phyloP scores from a whole-genome alignment of 1,140 invertebrate species.

The Drosophila neocordata region DNA sequence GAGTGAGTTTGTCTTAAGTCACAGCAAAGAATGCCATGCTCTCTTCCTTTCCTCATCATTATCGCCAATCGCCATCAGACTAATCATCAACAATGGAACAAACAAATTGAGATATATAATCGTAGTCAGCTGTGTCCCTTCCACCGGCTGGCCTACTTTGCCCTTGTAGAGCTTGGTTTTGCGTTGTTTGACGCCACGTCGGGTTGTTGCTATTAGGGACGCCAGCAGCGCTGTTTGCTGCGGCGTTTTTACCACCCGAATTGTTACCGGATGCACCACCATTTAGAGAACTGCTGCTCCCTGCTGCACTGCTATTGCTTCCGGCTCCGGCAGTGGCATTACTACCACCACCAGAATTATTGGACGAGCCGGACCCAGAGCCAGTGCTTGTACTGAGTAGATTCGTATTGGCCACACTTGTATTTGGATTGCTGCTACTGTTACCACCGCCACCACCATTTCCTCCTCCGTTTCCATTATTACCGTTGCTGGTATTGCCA shows the following conservation, averaged over 20 bases:
- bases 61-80: constrained; percentile 33
- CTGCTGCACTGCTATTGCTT: constrained; percentile 16
- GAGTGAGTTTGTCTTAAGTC: constrained; percentile 37
- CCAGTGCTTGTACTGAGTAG: constrained; percentile 36
- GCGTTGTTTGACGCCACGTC: constrained; percentile 69
- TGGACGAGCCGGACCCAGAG: constrained; percentile 18
- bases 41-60: background rate
- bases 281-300: constrained; percentile 37
- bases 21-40: constrained; percentile 43
- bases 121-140: constrained; percentile 73
- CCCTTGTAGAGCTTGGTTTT: constrained; percentile 67
- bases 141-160: constrained; percentile 73
- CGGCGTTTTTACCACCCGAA: constrained; percentile 28
- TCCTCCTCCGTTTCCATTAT: constrained; percentile 31
- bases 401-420: constrained; percentile 37
- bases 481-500: constrained; percentile 29
- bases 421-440: constrained; percentile 22
- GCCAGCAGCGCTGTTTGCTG: constrained; percentile 40
- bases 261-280: constrained; percentile 33
- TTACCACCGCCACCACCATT: constrained; percentile 20
- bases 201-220: constrained; percentile 51
- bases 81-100: constrained; percentile 82
- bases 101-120: constrained; percentile 82
- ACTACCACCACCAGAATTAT: constrained; percentile 27
- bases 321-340: constrained; percentile 21